phyloP scores from a whole-genome alignment of 2,113 vertebrate species.

The Phodopus roborovskii region DNA sequence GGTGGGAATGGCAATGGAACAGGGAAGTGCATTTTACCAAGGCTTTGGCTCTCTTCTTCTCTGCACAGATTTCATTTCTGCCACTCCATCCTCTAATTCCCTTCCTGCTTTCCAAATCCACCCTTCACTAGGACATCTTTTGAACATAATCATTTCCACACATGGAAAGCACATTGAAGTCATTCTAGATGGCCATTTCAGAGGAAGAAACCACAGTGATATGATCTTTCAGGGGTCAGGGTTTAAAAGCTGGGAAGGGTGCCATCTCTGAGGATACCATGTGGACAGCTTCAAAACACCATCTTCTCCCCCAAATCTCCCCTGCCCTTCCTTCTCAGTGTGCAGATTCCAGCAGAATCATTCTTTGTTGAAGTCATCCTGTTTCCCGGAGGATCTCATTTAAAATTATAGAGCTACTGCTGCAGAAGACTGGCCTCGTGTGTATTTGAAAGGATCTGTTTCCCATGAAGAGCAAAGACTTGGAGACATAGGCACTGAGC shows the following conservation, averaged over 20 bases:
- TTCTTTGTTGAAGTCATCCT: background rate
- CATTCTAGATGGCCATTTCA: background rate
- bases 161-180: background rate
- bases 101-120: background rate
- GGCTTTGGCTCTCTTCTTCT: background rate
- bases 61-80: background rate
- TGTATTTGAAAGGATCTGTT: background rate
- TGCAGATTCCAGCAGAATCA: background rate
- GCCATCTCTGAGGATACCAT: background rate
- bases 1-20: background rate
- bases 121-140: background rate
- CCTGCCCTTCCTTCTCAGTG: background rate
- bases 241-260: background rate
- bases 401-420: background rate
- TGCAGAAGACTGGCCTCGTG: background rate
- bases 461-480: background rate
- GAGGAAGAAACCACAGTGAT: background rate
- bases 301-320: too few species aligned
- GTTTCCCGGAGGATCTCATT: background rate
- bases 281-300: too few species aligned
- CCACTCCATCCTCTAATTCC: background rate
- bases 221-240: background rate
- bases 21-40: accelerated
- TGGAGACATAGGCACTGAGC: background rate
- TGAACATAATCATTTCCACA: background rate